These are phyloP conservation scores for Potamarius usumacintae DNA, from an alignment of 2,113 vertebrate genomes.

Conservation along the genomic window DNA sequence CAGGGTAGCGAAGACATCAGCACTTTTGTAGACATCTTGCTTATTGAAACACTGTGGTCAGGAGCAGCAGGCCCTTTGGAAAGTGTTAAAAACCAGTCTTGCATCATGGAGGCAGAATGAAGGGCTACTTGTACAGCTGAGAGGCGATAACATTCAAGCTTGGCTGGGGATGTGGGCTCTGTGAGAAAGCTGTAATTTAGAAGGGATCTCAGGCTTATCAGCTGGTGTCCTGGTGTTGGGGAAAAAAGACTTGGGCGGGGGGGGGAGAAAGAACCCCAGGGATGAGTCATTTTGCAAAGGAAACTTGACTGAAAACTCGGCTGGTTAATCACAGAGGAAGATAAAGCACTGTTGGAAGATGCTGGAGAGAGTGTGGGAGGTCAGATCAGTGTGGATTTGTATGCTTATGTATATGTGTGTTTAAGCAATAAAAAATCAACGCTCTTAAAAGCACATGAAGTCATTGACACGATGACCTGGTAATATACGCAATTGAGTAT, in stretches of 20 bases:
- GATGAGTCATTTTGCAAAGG: conserved; percentile 54
- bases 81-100: conserved; percentile 46
- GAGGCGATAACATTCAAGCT: conserved; percentile 52
- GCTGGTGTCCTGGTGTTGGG: conserved; percentile 56
- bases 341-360: conserved; percentile 39
- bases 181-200: conserved; percentile 73
- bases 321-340: conserved; percentile 54
- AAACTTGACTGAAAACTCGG: conserved; percentile 40
- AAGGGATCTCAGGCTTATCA: conserved; percentile 70
- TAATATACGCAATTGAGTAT: too few relatives aligned
- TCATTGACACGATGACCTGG: too few relatives aligned
- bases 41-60: background rate
- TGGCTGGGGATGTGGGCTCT: conserved; percentile 52
- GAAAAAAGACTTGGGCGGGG: background rate
- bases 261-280: conserved; percentile 29
- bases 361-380: conserved; percentile 37
- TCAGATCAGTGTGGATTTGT: conserved; percentile 25
- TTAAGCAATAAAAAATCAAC: background rate
- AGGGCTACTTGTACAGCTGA: conserved; percentile 41
- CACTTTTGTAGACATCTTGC: conserved; percentile 29
- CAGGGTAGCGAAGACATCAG: conserved; percentile 36
- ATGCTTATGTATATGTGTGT: background rate
- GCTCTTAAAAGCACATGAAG: too few relatives aligned
- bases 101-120: conserved; percentile 38
- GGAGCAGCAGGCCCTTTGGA: conserved; percentile 14